phyloP scores from a whole-genome alignment of 1,140 invertebrate species.

The Rhynchophorus ferrugineus region DNA sequence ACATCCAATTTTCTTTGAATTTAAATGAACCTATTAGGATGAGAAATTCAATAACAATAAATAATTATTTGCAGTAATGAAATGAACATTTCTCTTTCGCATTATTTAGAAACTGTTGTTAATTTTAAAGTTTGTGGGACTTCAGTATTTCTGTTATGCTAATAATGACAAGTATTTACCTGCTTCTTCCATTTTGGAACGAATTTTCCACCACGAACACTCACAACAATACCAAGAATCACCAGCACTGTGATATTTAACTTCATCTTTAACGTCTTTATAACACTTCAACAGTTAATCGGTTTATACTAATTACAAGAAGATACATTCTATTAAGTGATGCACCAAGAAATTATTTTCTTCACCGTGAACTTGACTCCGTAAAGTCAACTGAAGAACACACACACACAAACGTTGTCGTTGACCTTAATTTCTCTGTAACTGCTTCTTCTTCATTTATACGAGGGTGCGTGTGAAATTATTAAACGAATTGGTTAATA shows the following conservation, averaged over 20 bases:
- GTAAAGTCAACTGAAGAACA: background rate
- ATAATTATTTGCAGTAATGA: no score
- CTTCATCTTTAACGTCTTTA: background rate
- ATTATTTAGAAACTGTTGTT: no score
- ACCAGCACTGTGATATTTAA: slow-evolving; percentile 7
- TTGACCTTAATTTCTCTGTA: slow-evolving; percentile 13
- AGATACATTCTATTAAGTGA: no score
- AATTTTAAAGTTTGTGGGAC: no score
- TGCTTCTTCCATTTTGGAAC: slow-evolving; percentile 77
- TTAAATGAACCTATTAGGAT: no score
- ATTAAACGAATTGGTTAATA: no score
- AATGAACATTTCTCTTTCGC: no score
- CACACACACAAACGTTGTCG: slow-evolving; percentile 1
- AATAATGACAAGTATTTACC: slow-evolving; percentile 40
- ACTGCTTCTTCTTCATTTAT: background rate
- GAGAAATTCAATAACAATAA: no score
- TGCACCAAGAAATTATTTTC: no score
- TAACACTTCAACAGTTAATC: background rate
- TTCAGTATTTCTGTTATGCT: no score
- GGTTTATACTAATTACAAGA: no score
- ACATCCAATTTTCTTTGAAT: no score
- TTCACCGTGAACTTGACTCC: slow-evolving; percentile 18
- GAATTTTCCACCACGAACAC: slow-evolving; percentile 45
- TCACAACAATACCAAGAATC: slow-evolving; percentile 17
- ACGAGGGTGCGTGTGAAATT: background rate